Evolutionary conservation across 2,888 invertebrate genomes (phyloP).

Genomic region (Drosophila multiciliata): DNA sequence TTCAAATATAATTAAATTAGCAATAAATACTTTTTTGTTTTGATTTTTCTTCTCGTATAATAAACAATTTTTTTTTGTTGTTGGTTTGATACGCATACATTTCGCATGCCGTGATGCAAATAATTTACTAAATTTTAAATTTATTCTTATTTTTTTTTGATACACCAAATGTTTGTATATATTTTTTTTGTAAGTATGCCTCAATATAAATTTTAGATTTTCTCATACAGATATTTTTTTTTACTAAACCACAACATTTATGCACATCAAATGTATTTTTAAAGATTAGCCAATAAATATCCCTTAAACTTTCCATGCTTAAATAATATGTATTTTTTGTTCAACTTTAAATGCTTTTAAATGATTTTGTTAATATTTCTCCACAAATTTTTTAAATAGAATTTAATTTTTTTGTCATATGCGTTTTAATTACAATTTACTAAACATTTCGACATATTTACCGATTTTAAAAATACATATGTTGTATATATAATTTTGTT

Average conservation of each 20-base stretch:
- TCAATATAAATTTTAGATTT: conserved; percentile 56
- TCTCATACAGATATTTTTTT: conserved; percentile 28
- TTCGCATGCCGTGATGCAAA: conserved; percentile 48
- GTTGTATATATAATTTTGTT: conserved; percentile 57
- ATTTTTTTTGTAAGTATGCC: conserved; percentile 30
- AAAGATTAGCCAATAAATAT: conserved; percentile 66
- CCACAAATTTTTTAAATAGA: conserved; percentile 44
- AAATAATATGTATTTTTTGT: conserved; percentile 58
- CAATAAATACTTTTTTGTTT: conserved; percentile 80
- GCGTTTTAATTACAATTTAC: conserved; percentile 61
- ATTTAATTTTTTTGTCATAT: conserved; percentile 24
- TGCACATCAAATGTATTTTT: conserved; percentile 71
- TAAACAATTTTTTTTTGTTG: conserved; percentile 52
- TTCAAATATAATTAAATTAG: conserved; percentile 80
- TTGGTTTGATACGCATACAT: conserved; percentile 42
- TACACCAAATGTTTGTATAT: conserved; percentile 53
- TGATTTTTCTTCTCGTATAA: conserved; percentile 44
- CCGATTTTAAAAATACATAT: conserved; percentile 64
- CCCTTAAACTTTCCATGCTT: conserved; percentile 36
- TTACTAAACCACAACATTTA: conserved; percentile 76
- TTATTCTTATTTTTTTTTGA: conserved; percentile 32
- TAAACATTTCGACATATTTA: conserved; percentile 66
- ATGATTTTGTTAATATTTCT: conserved; percentile 37
- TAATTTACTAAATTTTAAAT: conserved; percentile 56
- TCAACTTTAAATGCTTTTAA: conserved; percentile 47